These are phyloP conservation scores for Brassicogethes aeneus DNA, from an alignment of 2,888 invertebrate genomes.

Conservation along the genomic window DNA sequence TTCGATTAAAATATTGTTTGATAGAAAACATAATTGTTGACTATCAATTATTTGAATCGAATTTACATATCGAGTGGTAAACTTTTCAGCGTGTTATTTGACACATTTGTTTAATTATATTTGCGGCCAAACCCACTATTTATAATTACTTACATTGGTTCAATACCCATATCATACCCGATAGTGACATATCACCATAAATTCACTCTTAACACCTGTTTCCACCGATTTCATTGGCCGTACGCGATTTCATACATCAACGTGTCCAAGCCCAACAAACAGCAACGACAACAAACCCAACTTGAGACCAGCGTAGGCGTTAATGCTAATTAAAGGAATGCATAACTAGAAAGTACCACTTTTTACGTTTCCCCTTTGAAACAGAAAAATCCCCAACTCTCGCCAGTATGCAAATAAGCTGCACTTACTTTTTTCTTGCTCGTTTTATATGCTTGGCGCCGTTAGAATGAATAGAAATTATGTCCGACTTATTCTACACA, in stretches of 20 bases:
- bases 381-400: background rate
- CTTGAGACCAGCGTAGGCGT: slow-evolving; percentile 1
- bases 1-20: background rate
- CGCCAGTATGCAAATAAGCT: background rate
- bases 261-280: background rate
- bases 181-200: slow-evolving; percentile 14
- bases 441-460: background rate
- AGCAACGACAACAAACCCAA: background rate
- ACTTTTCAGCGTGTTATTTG: slow-evolving; percentile 9
- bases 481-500: too few species aligned
- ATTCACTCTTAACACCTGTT: slow-evolving; percentile 32
- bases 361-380: background rate
- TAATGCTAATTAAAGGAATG: background rate
- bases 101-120: slow-evolving; percentile 18
- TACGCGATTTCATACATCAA: slow-evolving; percentile 20
- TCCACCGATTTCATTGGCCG: slow-evolving; percentile 27
- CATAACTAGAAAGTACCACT: background rate
- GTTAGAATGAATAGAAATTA: too few species aligned
- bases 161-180: slow-evolving; percentile 6
- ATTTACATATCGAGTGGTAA: slow-evolving; percentile 3
- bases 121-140: slow-evolving; percentile 18
- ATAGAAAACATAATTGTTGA: background rate
- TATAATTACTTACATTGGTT: slow-evolving; percentile 7
- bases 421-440: too few species aligned
- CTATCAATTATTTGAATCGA: background rate